A percentile compares a stretch with the other conserved stretches of the same genome.
Conservation (phyloP, 2,113 vertebrate genomes). For the Lasiurus cinereus region DNA sequence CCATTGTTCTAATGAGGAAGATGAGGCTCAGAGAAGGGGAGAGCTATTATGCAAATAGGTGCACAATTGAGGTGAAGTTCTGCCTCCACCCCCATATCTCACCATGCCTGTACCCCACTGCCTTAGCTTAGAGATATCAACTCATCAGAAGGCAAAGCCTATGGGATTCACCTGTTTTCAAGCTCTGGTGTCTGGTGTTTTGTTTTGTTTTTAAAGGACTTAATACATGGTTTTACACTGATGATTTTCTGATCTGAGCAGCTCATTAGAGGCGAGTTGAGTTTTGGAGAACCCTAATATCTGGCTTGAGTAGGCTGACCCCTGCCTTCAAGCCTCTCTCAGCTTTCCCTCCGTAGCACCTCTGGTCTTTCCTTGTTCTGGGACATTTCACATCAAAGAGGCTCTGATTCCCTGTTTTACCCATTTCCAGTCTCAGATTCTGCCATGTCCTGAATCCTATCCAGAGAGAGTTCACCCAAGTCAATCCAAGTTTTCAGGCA, state of each 20-base stretch:
- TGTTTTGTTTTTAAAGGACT: background rate
- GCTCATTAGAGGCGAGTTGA: constrained; percentile 10
- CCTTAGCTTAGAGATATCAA: background rate
- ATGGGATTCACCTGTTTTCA: background rate
- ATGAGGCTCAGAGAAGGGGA: background rate
- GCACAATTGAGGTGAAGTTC: background rate
- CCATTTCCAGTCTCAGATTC: background rate
- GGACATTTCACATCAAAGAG: background rate
- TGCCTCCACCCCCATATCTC: background rate
- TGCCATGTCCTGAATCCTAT: background rate
- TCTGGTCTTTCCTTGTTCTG: background rate
- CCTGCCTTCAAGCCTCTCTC: background rate
- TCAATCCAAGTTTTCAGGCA: background rate
- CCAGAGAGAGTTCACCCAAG: background rate
- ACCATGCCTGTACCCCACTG: background rate
- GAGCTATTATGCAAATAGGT: background rate
- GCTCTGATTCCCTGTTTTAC: background rate
- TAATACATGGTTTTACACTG: constrained; percentile 1
- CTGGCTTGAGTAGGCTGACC: background rate
- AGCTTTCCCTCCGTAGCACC: background rate
- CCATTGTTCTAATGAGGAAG: background rate
- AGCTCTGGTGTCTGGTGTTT: background rate
- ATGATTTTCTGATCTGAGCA: constrained; percentile 20
- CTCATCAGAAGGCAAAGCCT: background rate
- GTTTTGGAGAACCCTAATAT: background rate